A percentile compares a stretch with the other conserved stretches of the same genome.
Conservation (phyloP, 2,888 invertebrate genomes). For the Eupithecia dodoneata region DNA sequence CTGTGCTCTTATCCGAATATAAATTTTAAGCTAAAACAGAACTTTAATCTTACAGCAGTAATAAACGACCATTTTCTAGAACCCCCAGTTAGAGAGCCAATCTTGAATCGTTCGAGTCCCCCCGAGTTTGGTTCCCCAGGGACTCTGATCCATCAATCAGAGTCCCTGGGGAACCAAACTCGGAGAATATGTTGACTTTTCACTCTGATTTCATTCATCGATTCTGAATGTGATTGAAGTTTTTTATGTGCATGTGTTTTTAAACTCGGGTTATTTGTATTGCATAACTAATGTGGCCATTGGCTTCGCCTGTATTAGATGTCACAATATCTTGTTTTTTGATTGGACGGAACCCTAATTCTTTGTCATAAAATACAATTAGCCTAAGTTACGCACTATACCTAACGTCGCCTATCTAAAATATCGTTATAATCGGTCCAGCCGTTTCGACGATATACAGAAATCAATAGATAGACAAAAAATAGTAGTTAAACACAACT, state of each 20-base stretch:
- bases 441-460: too few relatives aligned
- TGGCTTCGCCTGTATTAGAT: not conserved
- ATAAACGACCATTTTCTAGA: slow-evolving; percentile 27
- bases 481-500: too few relatives aligned
- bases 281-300: not conserved
- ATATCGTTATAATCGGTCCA: too few relatives aligned
- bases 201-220: slow-evolving; percentile 30
- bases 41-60: not conserved
- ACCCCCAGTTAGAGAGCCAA: slow-evolving; percentile 16
- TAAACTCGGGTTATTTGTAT: not conserved
- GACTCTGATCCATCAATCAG: slow-evolving; percentile 33
- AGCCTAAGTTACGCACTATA: too few relatives aligned
- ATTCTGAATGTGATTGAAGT: not conserved
- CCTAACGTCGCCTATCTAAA: too few relatives aligned
- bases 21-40: not conserved
- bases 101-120: slow-evolving; percentile 17
- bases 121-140: slow-evolving; percentile 16
- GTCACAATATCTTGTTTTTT: too few relatives aligned
- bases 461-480: too few relatives aligned
- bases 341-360: too few relatives aligned
- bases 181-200: slow-evolving; percentile 17
- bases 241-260: not conserved
- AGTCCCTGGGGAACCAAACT: too few relatives aligned
- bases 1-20: not conserved
- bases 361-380: too few relatives aligned